Evolutionary conservation across 2,888 invertebrate species (phyloP).

Genomic region (Lapara coniferarum): DNA sequence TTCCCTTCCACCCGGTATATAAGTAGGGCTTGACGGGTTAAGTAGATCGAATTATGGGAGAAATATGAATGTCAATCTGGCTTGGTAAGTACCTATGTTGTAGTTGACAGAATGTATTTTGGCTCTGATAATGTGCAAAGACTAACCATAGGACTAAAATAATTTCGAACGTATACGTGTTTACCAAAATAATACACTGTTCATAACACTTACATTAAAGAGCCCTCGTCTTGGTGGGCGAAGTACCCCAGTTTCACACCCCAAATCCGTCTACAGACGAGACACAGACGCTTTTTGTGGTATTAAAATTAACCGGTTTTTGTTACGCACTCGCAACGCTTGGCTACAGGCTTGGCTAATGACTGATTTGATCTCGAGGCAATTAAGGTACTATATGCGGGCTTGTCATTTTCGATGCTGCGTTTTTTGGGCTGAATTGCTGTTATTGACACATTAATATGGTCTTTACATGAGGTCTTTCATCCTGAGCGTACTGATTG

Average conservation of each 20-base stretch:
- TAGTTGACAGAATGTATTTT: too few relatives aligned
- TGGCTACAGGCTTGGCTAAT: constrained; percentile 13
- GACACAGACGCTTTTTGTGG: constrained; percentile 28
- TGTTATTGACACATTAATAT: constrained; percentile 20
- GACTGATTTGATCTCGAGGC: constrained; percentile 20
- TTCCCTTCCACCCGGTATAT: too few relatives aligned
- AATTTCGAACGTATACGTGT: too few relatives aligned
- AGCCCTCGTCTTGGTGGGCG: not conserved
- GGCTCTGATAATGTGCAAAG: too few relatives aligned
- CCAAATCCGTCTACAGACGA: not conserved
- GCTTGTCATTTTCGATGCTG: not conserved
- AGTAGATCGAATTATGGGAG: too few relatives aligned
- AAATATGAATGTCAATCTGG: too few relatives aligned
- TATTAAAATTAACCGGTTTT: constrained; percentile 27
- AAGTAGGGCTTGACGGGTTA: too few relatives aligned
- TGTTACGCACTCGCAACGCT: constrained; percentile 15
- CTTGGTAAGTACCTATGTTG: too few relatives aligned
- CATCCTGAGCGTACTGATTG: not conserved
- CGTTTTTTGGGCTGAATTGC: constrained; percentile 1
- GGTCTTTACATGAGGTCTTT: not conserved
- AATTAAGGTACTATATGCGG: constrained; percentile 6
- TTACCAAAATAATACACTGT: not conserved
- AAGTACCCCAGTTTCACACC: not conserved
- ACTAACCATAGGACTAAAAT: too few relatives aligned
- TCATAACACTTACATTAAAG: not conserved